Evolutionary conservation across 2,888 invertebrate species (phyloP).

Genomic region (Pherbina coryleti): DNA sequence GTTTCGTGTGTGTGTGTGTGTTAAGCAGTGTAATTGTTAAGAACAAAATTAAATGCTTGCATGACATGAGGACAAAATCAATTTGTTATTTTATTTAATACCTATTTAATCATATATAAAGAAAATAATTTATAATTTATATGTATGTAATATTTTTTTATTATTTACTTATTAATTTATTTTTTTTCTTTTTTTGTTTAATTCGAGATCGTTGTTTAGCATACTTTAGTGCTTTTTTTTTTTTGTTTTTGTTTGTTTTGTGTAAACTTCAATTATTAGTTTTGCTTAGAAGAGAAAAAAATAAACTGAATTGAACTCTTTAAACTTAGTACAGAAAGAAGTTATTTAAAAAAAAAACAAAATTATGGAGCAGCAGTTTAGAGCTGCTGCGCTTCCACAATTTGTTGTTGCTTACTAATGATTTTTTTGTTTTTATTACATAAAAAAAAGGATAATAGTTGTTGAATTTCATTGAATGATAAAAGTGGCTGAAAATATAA

Average conservation of each 20-base stretch:
- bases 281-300: too few relatives aligned
- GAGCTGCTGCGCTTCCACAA: not conserved
- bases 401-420: not conserved
- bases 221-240: conserved; percentile 29
- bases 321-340: too few relatives aligned
- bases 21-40: not conserved
- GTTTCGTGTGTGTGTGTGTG: too few relatives aligned
- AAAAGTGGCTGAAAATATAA: not conserved
- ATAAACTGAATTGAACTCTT: too few relatives aligned
- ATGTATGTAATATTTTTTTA: conserved; percentile 39
- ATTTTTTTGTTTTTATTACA: not conserved
- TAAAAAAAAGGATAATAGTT: not conserved
- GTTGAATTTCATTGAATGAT: not conserved
- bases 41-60: conserved; percentile 5
- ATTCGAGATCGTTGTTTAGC: conserved; percentile 52
- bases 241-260: conserved; percentile 14
- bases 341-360: too few relatives aligned
- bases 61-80: not conserved
- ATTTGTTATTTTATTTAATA: conserved; percentile 50
- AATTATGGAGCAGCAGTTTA: too few relatives aligned
- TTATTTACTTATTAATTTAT: conserved; percentile 34
- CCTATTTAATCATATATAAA: conserved; percentile 46
- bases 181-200: conserved; percentile 39
- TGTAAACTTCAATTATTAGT: too few relatives aligned
- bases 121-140: conserved; percentile 41